Conservation (phyloP, 2,888 invertebrate genomes). For the Ganaspis brasiliensis region DNA sequence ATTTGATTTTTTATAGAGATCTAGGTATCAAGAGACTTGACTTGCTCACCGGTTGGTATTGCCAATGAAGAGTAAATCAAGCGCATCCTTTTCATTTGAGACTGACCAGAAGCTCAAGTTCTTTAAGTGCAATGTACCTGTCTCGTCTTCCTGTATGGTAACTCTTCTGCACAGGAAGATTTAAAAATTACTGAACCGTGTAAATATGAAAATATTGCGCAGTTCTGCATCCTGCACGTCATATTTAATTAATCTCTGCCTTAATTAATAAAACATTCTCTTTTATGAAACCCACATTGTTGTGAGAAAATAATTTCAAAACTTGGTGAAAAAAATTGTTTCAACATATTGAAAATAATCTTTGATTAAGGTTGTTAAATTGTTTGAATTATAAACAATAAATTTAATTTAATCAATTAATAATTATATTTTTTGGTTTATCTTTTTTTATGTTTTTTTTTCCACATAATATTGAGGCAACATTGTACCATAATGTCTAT, state of each 20-base stretch:
- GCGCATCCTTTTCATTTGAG: conserved; percentile 81
- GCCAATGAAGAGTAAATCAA: conserved; percentile 81
- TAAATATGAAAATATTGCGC: conserved; percentile 6
- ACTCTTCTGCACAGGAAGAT: conserved; percentile 78
- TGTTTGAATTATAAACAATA: too few species aligned
- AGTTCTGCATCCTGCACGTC: neutral
- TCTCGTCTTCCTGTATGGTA: conserved; percentile 80
- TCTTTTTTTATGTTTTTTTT: too few species aligned
- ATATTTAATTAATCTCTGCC: conserved; percentile 7
- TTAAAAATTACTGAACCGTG: conserved; percentile 26
- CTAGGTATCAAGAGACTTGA: conserved; percentile 44
- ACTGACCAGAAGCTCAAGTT: conserved; percentile 81
- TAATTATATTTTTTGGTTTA: too few species aligned
- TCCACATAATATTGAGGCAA: too few species aligned
- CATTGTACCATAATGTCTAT: too few species aligned
- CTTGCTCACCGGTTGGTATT: conserved; percentile 81
- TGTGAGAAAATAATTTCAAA: conserved; percentile 1
- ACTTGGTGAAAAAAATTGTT: neutral
- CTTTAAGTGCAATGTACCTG: conserved; percentile 80
- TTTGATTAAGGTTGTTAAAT: too few species aligned
- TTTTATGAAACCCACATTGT: conserved; percentile 8
- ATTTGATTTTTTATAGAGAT: neutral
- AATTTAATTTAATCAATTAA: too few species aligned
- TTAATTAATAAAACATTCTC: conserved; percentile 1
- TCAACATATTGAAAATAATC: neutral